Base-by-base conservation (phyloP, 2,797 vertebrate genomes). In the Sebastes aleutianus region DNA sequence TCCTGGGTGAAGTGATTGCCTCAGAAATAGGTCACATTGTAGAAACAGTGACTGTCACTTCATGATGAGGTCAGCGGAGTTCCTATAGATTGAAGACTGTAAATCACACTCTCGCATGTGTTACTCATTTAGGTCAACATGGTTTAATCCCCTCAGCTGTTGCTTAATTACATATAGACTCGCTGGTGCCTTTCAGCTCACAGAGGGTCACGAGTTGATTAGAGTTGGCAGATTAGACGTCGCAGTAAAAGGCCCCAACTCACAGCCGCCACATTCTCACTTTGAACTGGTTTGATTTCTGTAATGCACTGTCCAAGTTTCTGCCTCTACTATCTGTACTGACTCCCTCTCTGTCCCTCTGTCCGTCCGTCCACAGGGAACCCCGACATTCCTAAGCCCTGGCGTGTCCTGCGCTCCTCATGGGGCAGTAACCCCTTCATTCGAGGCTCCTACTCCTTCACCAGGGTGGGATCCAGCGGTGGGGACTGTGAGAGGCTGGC, bases 351-450 rank as follows among this genome's bases (percentile, higher is more conserved):
- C 16, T 54, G 29, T 43, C 34, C 43, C 43, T 47, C 16, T 9
- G 63, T 76, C 50, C 10, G 1, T 63, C 13, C 53, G 70, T 84
- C 64, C 24, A 32, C 90, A 99, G 99, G 99, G 91, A 99, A 99
- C 87, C 96, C 97, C 65, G 95, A 99, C 96, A 99, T 99, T 97
- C 98, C 98, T 14, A 99, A 99, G 93, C 99, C 99, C 79, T 96
- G 97, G 22, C 96, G 97, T 61, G 96, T 99, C 94, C 95, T 99
- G 92, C 97, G 98, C 73, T 99, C 99, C 4, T 97, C 97, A 1
- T 99, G 99, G 99, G 99, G 99, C 90, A 99, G 97, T 86, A 98
- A 99, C 90, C 97, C 97, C 1, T 93, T 97, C 86, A 98, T 99
- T 93, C 95, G 95, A 36, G 99, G 99, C 32, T 99, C 99, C 72